Base-by-base conservation (phyloP, 53 echinoderm and acorn worm species). In the Zoroaster sp. region DNA sequence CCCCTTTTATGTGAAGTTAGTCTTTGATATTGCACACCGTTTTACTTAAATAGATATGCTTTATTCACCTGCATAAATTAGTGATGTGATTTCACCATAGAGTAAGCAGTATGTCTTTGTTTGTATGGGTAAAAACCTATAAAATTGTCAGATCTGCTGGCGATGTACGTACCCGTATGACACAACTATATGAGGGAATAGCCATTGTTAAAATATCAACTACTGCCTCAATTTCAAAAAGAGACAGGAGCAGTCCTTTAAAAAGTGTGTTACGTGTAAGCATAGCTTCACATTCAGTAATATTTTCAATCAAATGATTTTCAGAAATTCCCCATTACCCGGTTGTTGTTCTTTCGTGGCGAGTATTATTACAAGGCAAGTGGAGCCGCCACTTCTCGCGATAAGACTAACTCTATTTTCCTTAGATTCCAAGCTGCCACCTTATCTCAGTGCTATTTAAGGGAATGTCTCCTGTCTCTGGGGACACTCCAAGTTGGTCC, bases 401-500 rank as follows among this genome's bases (percentile, higher is more conserved):
- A 85, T 70, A 71, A 85, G 71, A 21, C 70, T 69, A 71, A 85
- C 70, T 47, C 85, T 85, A 69, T 46, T 85, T 69, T 71, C 69
- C 34, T 47, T 25, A 10, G 10, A 40, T 32, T 30, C 46, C 49
- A 36, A 67, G 85, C 34, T n/a, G 47, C 47, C 35, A 42, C 70
- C 45, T 70, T 70, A 70, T 70, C 85, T 69, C n/a, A 14, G 67
- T 55, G 40, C 69, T 85, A 51, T 85, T 46, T 52, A 49, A 70
- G 85, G 85, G 85, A 85, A 85, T 85, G 85, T 71, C 54, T 43
- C 5, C 3, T 12, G 70, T 85, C 85, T 85, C 85, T 18, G 3
- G 85, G 85, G 85, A 85, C 20, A 69, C 69, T 69, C 47, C 71
- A 69, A 70, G 85, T 85, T 69, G 85, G 85, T 85, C 85, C 38